These are phyloP conservation scores for Naja naja DNA, from an alignment of 2,113 vertebrate genomes.

Conservation along the genomic window DNA sequence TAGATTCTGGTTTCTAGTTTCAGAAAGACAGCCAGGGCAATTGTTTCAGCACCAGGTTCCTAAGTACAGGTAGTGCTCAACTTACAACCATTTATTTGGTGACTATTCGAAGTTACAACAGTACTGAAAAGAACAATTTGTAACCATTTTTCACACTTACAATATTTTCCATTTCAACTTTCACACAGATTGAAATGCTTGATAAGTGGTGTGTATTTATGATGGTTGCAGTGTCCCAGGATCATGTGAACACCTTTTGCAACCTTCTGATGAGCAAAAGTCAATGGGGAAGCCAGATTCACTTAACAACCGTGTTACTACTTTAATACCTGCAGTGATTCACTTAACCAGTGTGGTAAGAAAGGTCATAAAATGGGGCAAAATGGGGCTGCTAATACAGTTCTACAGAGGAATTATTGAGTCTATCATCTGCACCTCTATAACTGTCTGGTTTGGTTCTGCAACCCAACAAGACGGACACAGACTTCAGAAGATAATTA, in stretches of 20 bases:
- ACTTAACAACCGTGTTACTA: neutral
- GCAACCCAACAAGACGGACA: too few species aligned
- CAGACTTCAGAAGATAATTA: too few species aligned
- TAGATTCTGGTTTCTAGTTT: neutral
- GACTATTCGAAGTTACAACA: neutral
- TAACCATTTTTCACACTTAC: neutral
- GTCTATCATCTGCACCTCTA: too few species aligned
- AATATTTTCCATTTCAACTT: too few species aligned
- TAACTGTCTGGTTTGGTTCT: too few species aligned
- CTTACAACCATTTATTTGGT: neutral
- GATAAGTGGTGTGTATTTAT: neutral
- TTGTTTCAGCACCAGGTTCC: too few species aligned
- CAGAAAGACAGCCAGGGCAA: neutral
- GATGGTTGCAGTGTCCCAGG: neutral
- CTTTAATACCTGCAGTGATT: neutral
- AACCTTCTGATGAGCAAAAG: neutral
- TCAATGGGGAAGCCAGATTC: neutral
- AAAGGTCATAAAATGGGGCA: neutral
- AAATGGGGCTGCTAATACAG: neutral
- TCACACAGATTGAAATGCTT: neutral
- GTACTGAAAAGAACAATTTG: neutral
- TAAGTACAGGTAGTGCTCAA: neutral
- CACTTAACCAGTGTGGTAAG: neutral
- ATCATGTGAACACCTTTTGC: neutral
- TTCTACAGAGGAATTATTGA: too few species aligned